Percentiles rank a stretch among this genome's conserved stretches.
phyloP scores from a whole-genome alignment of 2,888 invertebrate species.

The Xestia xanthographa region DNA sequence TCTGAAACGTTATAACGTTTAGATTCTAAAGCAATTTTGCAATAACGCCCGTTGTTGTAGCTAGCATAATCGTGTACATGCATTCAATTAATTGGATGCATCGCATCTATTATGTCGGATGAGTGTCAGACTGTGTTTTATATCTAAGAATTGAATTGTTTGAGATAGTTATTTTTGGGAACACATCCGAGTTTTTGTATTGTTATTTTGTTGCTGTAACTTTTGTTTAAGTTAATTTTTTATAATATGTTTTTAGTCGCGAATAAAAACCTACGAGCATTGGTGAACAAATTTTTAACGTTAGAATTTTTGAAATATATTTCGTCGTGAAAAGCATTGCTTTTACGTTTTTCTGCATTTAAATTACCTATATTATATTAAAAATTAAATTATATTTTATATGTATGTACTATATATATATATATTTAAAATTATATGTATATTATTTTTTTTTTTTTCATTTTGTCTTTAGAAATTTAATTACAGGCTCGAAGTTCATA shows the following conservation, averaged over 20 bases:
- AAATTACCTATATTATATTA: no score
- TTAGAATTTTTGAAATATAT: background rate
- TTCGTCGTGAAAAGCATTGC: background rate
- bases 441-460: no score
- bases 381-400: no score
- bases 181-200: slow-evolving; percentile 14
- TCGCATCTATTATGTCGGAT: slow-evolving; percentile 58
- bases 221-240: background rate
- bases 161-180: slow-evolving; percentile 9
- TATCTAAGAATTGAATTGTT: slow-evolving; percentile 57
- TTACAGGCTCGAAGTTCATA: slow-evolving; percentile 15
- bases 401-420: no score
- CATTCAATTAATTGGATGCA: slow-evolving; percentile 58
- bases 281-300: background rate
- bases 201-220: background rate
- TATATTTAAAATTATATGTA: no score
- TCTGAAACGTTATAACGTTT: slow-evolving; percentile 26
- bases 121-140: slow-evolving; percentile 50
- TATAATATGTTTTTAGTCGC: background rate
- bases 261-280: background rate
- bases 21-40: slow-evolving; percentile 40
- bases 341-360: background rate
- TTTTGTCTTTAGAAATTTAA: slow-evolving; percentile 26
- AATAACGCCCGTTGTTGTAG: slow-evolving; percentile 40
- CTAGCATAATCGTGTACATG: slow-evolving; percentile 59